Evolutionary conservation across 2,797 vertebrate genomes (phyloP).

Genomic region (Crypturellus tataupa): DNA sequence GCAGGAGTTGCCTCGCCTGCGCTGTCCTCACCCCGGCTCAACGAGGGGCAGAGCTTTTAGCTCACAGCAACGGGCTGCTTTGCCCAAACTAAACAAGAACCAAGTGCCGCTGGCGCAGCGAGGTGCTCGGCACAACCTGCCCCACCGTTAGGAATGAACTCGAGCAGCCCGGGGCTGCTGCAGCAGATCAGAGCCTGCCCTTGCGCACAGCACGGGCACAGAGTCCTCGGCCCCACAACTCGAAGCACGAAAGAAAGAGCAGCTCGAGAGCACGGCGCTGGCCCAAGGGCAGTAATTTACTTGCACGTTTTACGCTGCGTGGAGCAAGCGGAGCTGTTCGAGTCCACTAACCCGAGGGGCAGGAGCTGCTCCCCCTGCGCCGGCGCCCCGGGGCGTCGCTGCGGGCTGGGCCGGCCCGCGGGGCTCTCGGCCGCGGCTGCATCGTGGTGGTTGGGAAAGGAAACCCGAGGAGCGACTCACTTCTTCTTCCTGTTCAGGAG

Average conservation of each 20-base stretch:
- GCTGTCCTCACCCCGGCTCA: too few species aligned
- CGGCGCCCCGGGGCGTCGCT: too few species aligned
- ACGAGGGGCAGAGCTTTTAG: too few species aligned
- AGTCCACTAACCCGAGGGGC: not conserved
- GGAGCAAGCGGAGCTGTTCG: accelerated
- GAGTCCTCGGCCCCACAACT: accelerated
- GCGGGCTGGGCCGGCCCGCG: too few species aligned
- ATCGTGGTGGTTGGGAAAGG: accelerated
- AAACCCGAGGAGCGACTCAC: slow-evolving; percentile 37
- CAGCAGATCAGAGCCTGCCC: not conserved
- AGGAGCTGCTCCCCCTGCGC: not conserved
- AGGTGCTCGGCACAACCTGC: not conserved
- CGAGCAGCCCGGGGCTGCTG: accelerated
- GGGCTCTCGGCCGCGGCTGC: too few species aligned
- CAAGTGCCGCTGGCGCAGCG: not conserved
- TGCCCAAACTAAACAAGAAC: not conserved
- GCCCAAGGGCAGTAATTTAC: not conserved
- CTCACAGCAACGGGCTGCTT: accelerated
- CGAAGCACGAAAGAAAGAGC: not conserved
- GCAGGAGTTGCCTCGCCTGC: accelerated
- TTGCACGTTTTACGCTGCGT: not conserved
- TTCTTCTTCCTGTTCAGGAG: slow-evolving; percentile 92
- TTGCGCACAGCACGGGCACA: accelerated
- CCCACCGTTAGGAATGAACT: too few species aligned
- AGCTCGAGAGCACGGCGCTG: not conserved